These are phyloP conservation scores for Cataglyphis livida DNA, from an alignment of 2,888 invertebrate genomes.

Conservation along the genomic window DNA sequence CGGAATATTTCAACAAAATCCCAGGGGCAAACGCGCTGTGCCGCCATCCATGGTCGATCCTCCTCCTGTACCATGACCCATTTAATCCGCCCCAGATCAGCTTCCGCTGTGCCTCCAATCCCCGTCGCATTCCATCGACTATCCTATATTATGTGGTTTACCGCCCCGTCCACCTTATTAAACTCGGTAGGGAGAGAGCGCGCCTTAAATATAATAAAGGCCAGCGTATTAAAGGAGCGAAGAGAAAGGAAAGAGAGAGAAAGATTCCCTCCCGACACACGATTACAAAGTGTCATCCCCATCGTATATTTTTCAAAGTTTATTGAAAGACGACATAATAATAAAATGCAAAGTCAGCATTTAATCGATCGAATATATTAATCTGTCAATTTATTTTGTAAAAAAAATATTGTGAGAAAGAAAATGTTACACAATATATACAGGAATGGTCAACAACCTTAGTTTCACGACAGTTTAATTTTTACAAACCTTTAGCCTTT, in stretches of 20 bases:
- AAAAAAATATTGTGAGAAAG: not conserved
- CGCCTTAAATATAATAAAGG: conserved; percentile 38
- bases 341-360: conserved; percentile 2
- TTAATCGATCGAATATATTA: conserved; percentile 10
- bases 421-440: not conserved
- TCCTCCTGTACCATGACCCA: conserved; percentile 63
- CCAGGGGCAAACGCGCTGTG: conserved; percentile 21
- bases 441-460: not conserved
- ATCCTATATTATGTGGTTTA: conserved; percentile 52
- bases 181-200: conserved; percentile 32
- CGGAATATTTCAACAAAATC: conserved; percentile 54
- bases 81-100: conserved; percentile 74
- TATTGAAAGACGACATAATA: conserved; percentile 4
- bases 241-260: not conserved
- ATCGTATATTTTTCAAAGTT: conserved; percentile 8
- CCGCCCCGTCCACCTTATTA: conserved; percentile 41
- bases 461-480: not conserved
- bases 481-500: not conserved
- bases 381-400: not conserved
- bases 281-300: not conserved
- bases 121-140: conserved; percentile 52
- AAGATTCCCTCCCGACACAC: conserved; percentile 6
- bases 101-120: conserved; percentile 52
- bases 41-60: conserved; percentile 31
- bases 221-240: not conserved